Conservation (phyloP, 2,888 invertebrate genomes). For the Augiades crinisus region DNA sequence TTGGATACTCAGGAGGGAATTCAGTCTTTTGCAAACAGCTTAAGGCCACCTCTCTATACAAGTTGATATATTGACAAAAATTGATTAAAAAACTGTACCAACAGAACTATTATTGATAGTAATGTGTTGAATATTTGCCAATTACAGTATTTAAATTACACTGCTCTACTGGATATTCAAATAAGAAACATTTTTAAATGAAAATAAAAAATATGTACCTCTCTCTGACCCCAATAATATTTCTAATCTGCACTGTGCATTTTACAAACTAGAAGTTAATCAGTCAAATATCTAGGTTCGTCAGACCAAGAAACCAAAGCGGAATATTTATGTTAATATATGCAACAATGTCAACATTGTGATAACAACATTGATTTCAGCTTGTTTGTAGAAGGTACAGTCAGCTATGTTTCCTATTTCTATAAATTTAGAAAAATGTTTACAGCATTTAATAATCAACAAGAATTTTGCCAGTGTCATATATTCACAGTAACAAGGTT, state of each 20-base stretch:
- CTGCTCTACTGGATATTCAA: constrained; percentile 15
- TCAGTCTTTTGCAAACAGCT: constrained; percentile 80
- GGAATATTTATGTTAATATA: too few species aligned
- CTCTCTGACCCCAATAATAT: constrained; percentile 15
- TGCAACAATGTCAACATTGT: too few species aligned
- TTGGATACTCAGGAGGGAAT: constrained; percentile 78
- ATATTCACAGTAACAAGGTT: too few species aligned
- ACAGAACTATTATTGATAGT: constrained; percentile 36
- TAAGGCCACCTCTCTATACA: constrained; percentile 74
- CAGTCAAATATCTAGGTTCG: too few species aligned
- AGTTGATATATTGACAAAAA: constrained; percentile 62
- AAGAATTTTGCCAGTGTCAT: constrained; percentile 3
- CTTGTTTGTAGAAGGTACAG: constrained; percentile 24
- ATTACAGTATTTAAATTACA: constrained; percentile 37
- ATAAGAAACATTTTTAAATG: too few species aligned
- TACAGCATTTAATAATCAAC: neutral
- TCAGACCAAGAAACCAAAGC: neutral
- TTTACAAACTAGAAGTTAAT: constrained; percentile 33
- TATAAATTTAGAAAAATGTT: constrained; percentile 9
- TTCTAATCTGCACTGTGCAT: constrained; percentile 30
- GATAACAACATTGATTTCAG: too few species aligned
- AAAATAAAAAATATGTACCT: constrained; percentile 38
- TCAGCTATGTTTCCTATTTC: constrained; percentile 4
- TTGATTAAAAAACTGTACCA: constrained; percentile 50
- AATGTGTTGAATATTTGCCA: constrained; percentile 70